Percentiles rank a stretch among this genome's conserved stretches.
Conservation (phyloP, 2,888 invertebrate genomes). For the Phlogophora meticulosa region DNA sequence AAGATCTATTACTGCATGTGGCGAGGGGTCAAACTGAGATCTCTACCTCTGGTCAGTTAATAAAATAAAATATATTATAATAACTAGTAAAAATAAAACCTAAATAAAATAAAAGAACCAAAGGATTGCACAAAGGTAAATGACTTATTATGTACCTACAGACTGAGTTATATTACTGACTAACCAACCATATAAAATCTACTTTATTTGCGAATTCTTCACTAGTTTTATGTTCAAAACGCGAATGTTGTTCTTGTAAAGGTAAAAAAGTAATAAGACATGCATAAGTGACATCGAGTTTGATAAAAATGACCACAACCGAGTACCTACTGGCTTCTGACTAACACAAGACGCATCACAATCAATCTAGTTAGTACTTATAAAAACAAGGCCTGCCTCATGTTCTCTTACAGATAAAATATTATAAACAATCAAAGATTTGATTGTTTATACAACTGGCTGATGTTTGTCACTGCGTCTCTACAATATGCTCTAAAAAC, state of each 20-base stretch:
- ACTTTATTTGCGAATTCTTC: slow-evolving; percentile 64
- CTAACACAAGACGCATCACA: slow-evolving; percentile 11
- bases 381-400: slow-evolving; percentile 9
- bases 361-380: slow-evolving; percentile 17
- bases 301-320: slow-evolving; percentile 19
- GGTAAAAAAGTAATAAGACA: slow-evolving; percentile 45
- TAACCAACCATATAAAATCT: slow-evolving; percentile 77
- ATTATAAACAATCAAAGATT: slow-evolving; percentile 7
- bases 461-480: slow-evolving; percentile 5
- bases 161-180: slow-evolving; percentile 66
- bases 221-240: slow-evolving; percentile 42
- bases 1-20: slow-evolving; percentile 47
- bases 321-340: not conserved
- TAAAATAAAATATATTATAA: slow-evolving; percentile 54
- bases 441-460: slow-evolving; percentile 2
- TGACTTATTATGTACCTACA: slow-evolving; percentile 63
- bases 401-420: slow-evolving; percentile 4
- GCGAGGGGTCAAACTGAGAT: slow-evolving; percentile 64
- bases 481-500: slow-evolving; percentile 1
- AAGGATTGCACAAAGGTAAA: slow-evolving; percentile 72
- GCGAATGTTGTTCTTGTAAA: slow-evolving; percentile 43
- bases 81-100: slow-evolving; percentile 62
- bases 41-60: slow-evolving; percentile 61
- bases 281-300: slow-evolving; percentile 40
- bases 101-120: slow-evolving; percentile 68